These are phyloP conservation scores for Xanthorhoe spadicearia DNA, from an alignment of 2,888 invertebrate genomes.

Conservation along the genomic window DNA sequence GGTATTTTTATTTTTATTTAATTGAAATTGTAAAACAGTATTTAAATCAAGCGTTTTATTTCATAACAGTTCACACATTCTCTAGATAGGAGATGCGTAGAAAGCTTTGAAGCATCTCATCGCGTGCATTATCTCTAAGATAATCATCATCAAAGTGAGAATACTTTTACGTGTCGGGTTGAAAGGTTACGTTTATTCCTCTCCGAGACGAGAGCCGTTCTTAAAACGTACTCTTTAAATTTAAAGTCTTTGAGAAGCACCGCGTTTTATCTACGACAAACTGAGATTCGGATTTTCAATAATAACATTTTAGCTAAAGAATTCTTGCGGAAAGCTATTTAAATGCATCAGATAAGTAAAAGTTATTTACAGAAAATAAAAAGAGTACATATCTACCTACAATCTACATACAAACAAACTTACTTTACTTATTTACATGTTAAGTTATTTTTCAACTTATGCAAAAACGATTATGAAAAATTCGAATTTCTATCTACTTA, in stretches of 20 bases:
- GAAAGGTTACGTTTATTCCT: slow-evolving; percentile 51
- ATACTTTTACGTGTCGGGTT: slow-evolving; percentile 58
- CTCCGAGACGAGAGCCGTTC: slow-evolving; percentile 24
- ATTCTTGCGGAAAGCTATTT: no score
- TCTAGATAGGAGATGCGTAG: slow-evolving; percentile 28
- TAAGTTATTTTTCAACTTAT: background rate
- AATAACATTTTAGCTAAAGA: background rate
- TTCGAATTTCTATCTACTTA: background rate
- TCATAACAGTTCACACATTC: slow-evolving; percentile 33
- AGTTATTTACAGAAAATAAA: no score
- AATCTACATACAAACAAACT: no score
- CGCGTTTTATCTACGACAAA: background rate
- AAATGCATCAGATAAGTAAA: no score
- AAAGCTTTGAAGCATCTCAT: slow-evolving; percentile 41
- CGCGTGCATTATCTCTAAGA: slow-evolving; percentile 44
- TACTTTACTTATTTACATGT: background rate
- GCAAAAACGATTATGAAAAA: background rate
- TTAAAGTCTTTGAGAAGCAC: slow-evolving; percentile 10
- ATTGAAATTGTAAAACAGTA: no score
- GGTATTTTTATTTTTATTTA: no score
- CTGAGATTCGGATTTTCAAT: background rate
- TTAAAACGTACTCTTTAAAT: slow-evolving; percentile 24
- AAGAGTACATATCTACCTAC: no score
- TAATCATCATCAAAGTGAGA: slow-evolving; percentile 46
- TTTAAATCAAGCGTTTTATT: slow-evolving; percentile 13